Base-by-base conservation (phyloP, 2,888 invertebrate genomes). In the Diplazon laetatorius region DNA sequence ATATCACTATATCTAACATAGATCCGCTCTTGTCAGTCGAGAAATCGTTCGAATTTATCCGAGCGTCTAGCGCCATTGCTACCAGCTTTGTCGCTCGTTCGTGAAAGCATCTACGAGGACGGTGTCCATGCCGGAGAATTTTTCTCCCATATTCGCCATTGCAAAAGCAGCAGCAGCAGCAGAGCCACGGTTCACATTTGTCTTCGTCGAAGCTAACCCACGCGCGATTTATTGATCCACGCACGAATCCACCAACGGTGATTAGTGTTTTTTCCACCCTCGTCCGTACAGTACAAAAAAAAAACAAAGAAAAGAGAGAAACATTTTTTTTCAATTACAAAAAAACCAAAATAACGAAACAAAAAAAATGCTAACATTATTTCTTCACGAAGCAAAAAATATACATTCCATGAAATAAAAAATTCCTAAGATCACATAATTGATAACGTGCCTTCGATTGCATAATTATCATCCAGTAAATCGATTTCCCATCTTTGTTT, bases 141-240 rank as follows among this genome's bases (percentile, higher is more conserved):
- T 65, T 72, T 84, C 83, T 84, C 82, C 87, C 87, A 42, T 85
- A 86, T 86, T 86, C 85, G 81, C 81, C 77, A 77, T 46, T 30
- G 55, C 42, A 60, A 42, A 62, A 35, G 46, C 62, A 44, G 48
- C 30, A 50, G 70, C 20, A 60, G 44, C 55, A 35, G 46, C 62
- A 44, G 48, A 20, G 48, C 65, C 20, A 78, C 55, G 46, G 55
- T 75, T 74, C 70, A 62, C 60, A 81, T 80, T 82, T 85, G 85
- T 85, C 85, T 84, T 84, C 82, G 81, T 80, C 85, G 84, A 85
- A 85, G 84, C 85, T 83, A 85, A 82, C 82, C 84, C 85, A 87
- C 87, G 87, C 86, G 89, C 87, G 86, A 89, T 90, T 90, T 90
- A 90, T 90, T 90, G 90, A 90, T 90, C 90, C 89, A 89, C 90